These are phyloP conservation scores for Himalopsyche tibetana DNA, from an alignment of 2,888 invertebrate genomes.

Conservation along the genomic window DNA sequence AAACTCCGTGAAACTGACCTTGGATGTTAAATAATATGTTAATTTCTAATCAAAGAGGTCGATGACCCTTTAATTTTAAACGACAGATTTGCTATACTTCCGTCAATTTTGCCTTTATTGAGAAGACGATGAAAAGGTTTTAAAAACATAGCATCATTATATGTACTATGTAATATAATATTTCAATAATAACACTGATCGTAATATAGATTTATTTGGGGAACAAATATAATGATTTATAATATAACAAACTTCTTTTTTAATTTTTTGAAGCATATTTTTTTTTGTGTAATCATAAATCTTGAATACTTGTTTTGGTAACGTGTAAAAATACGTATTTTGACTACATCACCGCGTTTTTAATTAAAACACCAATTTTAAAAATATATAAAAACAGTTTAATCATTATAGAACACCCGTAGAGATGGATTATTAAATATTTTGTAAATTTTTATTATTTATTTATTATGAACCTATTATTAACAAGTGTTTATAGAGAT, in stretches of 20 bases:
- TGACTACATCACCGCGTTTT: not conserved
- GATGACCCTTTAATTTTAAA: not conserved
- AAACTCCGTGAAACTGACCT: slow-evolving; percentile 29
- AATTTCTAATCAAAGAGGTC: slow-evolving; percentile 20
- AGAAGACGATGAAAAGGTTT: no score
- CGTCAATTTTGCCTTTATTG: no score
- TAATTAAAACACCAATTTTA: not conserved
- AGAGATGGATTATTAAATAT: not conserved
- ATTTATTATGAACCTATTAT: not conserved
- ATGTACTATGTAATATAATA: no score
- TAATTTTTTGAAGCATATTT: not conserved
- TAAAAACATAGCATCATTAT: no score
- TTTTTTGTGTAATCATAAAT: not conserved
- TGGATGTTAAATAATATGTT: not conserved
- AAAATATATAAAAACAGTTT: not conserved
- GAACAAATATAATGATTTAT: no score
- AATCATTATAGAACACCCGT: slow-evolving; percentile 14
- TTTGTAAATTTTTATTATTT: slow-evolving; percentile 11
- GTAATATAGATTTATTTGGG: no score
- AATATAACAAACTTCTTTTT: not conserved
- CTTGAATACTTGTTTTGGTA: not conserved
- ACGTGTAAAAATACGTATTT: not conserved
- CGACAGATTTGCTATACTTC: no score
- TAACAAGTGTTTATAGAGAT: not conserved
- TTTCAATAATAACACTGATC: no score